Percentiles rank a stretch among this genome's conserved stretches.
phyloP scores from a whole-genome alignment of 2,888 invertebrate species.

The Caenorhabditis becei region DNA sequence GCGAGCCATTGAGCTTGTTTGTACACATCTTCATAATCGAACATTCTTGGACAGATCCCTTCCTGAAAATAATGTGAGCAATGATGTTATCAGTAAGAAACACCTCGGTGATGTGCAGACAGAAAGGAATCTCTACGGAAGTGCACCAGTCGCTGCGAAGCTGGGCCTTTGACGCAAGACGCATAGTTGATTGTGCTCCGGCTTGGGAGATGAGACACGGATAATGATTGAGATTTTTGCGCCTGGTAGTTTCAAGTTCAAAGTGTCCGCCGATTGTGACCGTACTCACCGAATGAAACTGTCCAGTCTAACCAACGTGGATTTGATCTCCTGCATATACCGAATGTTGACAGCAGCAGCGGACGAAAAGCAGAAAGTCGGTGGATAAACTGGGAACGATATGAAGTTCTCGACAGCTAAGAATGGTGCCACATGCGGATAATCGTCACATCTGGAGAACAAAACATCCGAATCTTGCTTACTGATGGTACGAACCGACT shows the following conservation, averaged over 20 bases:
- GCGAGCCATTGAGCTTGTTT: conserved; percentile 54
- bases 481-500: neutral
- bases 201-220: conserved; percentile 61
- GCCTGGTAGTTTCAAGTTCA: neutral
- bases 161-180: conserved; percentile 40
- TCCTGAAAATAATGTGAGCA: conserved; percentile 27
- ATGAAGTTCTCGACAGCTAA: conserved; percentile 39
- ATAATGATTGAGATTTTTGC: conserved; percentile 42
- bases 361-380: conserved; percentile 36
- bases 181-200: conserved; percentile 60
- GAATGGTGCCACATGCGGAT: conserved; percentile 56
- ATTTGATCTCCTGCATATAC: conserved; percentile 26
- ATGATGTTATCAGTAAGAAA: neutral
- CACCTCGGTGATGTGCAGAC: conserved; percentile 53
- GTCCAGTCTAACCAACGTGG: conserved; percentile 30
- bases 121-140: conserved; percentile 60
- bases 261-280: too few relatives aligned
- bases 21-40: conserved; percentile 57
- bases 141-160: conserved; percentile 54
- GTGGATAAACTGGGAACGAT: conserved; percentile 29
- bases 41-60: conserved; percentile 47
- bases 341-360: conserved; percentile 28
- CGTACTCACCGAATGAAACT: conserved; percentile 39
- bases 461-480: neutral
- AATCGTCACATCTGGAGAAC: conserved; percentile 31